A percentile compares a stretch with the other conserved stretches of the same genome.
phyloP scores from a whole-genome alignment of 2,113 vertebrate genomes.

The Lagopus leucura region DNA sequence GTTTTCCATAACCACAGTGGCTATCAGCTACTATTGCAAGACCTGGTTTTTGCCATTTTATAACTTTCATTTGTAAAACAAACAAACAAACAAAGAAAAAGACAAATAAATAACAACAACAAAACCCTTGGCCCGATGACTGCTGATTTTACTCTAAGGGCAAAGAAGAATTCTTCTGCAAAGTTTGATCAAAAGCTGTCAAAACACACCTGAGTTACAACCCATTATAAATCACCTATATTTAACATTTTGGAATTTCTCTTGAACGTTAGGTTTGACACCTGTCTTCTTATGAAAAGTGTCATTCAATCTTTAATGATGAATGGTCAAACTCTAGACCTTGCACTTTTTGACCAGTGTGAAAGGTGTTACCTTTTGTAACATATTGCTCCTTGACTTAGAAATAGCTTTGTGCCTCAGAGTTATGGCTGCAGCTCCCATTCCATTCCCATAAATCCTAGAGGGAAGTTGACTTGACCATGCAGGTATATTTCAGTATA shows the following conservation, averaged over 20 bases:
- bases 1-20: background rate
- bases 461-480: background rate
- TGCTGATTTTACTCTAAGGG: background rate
- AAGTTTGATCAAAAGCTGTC: slow-evolving; percentile 33
- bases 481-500: background rate
- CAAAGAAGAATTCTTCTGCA: slow-evolving; percentile 6
- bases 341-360: background rate
- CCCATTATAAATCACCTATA: slow-evolving; percentile 20
- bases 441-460: background rate
- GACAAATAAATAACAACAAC: background rate
- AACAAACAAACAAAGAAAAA: background rate
- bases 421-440: background rate
- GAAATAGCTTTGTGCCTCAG: background rate
- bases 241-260: slow-evolving; percentile 54
- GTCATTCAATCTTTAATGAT: slow-evolving; percentile 1
- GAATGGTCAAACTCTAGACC: background rate
- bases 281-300: slow-evolving; percentile 46
- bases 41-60: background rate
- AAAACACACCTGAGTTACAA: slow-evolving; percentile 28
- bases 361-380: slow-evolving; percentile 5
- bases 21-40: background rate
- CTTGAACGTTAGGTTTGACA: background rate
- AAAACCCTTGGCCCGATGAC: background rate
- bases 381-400: background rate
- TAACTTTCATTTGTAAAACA: background rate